Evolutionary conservation across 2,888 invertebrate species (phyloP).

Genomic region (Lithophane semibrunnea): DNA sequence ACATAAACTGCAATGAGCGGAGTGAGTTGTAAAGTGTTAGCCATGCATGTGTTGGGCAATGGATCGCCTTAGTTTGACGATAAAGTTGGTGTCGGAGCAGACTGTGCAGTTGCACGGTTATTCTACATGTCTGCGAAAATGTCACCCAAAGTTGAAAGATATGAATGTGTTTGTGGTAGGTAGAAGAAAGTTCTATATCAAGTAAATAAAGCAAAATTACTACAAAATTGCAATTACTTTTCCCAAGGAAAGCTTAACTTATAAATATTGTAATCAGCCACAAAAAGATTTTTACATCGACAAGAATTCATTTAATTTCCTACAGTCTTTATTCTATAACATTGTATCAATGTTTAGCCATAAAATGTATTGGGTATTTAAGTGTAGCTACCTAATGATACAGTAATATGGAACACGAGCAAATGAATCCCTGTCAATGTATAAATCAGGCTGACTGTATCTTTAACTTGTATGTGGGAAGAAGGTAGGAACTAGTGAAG

Average conservation of each 20-base stretch:
- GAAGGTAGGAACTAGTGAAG: not conserved
- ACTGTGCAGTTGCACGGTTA: slow-evolving; percentile 45
- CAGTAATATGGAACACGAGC: not conserved
- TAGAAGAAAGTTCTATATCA: not conserved
- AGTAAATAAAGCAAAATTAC: slow-evolving; percentile 1
- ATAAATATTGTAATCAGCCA: not conserved
- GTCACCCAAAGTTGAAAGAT: slow-evolving; percentile 32
- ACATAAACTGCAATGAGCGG: not conserved
- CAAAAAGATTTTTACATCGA: not conserved
- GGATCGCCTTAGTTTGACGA: slow-evolving; percentile 48
- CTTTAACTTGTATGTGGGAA: not conserved
- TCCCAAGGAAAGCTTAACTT: not conserved
- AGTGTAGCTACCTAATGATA: not conserved
- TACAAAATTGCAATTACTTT: not conserved
- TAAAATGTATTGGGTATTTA: not conserved
- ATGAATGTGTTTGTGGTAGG: slow-evolving; percentile 21
- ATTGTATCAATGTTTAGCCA: not conserved
- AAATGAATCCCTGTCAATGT: not conserved
- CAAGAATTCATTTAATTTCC: not conserved
- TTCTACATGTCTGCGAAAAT: slow-evolving; percentile 22
- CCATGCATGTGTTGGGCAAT: slow-evolving; percentile 30
- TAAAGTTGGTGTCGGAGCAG: slow-evolving; percentile 49
- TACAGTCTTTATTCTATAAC: not conserved
- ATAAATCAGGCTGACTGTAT: not conserved
- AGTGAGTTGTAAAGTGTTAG: slow-evolving; percentile 10